Percentiles rank a stretch among this genome's conserved stretches.
These are phyloP conservation scores for Helicoverpa assulta DNA, from an alignment of 2,888 invertebrate species.

Conservation along the genomic window DNA sequence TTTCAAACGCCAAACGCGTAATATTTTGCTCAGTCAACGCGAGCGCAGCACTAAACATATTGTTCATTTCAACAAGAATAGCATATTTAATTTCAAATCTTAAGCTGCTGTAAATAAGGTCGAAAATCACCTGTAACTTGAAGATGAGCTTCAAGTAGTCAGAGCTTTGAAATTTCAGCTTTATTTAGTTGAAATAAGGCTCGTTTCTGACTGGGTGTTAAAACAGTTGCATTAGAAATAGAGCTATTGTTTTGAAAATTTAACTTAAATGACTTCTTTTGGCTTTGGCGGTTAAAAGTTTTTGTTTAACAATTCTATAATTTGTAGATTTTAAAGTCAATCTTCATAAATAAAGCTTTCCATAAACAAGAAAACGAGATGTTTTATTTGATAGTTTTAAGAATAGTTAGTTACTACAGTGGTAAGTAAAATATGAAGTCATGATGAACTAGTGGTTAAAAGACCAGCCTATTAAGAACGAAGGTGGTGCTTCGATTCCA, in stretches of 20 bases:
- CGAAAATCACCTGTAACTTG: neutral
- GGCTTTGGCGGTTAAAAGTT: slow-evolving; percentile 31
- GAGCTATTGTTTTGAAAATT: slow-evolving; percentile 65
- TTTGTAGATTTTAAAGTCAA: slow-evolving; percentile 29
- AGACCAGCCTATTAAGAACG: too few species aligned
- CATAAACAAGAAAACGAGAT: too few species aligned
- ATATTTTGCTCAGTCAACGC: slow-evolving; percentile 59
- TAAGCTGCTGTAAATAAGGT: rapidly evolving
- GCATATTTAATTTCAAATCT: slow-evolving; percentile 1
- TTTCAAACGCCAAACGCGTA: slow-evolving; percentile 66
- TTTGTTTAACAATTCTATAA: slow-evolving; percentile 14
- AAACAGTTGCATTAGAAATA: slow-evolving; percentile 38
- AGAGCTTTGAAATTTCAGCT: neutral
- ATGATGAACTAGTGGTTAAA: too few species aligned
- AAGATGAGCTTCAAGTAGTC: neutral
- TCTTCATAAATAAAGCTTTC: slow-evolving; percentile 17
- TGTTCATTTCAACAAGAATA: slow-evolving; percentile 61
- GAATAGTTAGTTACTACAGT: too few species aligned
- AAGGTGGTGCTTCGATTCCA: too few species aligned
- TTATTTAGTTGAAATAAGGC: rapidly evolving
- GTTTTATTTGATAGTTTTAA: too few species aligned
- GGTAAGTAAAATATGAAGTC: too few species aligned
- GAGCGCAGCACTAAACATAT: slow-evolving; percentile 65
- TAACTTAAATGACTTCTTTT: slow-evolving; percentile 55
- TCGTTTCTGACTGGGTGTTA: slow-evolving; percentile 11